A percentile compares a stretch with the other conserved stretches of the same genome.
These are phyloP conservation scores for Cichlasoma orientale DNA, from an alignment of 2,797 vertebrate species.

Conservation along the genomic window DNA sequence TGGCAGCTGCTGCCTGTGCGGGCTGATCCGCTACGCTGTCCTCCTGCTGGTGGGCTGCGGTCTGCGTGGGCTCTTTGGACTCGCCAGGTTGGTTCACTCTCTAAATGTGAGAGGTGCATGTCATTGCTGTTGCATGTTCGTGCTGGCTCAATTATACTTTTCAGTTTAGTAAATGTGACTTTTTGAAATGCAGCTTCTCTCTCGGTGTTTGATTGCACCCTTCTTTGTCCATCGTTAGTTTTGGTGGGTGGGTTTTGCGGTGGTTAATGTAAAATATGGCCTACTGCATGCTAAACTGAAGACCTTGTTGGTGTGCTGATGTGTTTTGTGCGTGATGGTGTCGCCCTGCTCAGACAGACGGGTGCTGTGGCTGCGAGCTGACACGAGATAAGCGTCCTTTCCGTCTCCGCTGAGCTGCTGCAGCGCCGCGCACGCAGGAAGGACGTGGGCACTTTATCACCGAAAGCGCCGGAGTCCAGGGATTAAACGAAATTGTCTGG, in stretches of 20 bases:
- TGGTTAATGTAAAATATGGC: not conserved
- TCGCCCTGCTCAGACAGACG: conserved; percentile 59
- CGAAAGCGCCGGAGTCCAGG: conserved; percentile 21
- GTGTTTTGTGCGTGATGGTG: conserved; percentile 34
- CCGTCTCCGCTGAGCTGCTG: conserved; percentile 54
- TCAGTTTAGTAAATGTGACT: not conserved
- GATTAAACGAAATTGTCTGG: not conserved
- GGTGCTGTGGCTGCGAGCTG: conserved; percentile 47
- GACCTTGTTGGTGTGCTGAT: not conserved
- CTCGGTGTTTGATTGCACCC: not conserved
- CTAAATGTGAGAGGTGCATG: not conserved
- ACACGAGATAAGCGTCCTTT: conserved; percentile 69
- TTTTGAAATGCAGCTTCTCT: not conserved
- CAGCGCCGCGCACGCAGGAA: conserved; percentile 39
- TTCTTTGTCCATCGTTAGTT: not conserved
- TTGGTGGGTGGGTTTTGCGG: not conserved
- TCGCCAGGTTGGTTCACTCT: conserved; percentile 35
- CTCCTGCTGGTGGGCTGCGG: conserved; percentile 23
- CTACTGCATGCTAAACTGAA: not conserved
- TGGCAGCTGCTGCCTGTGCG: conserved; percentile 51
- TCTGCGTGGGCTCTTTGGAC: conserved; percentile 9
- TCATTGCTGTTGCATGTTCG: not conserved
- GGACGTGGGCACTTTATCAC: conserved; percentile 28
- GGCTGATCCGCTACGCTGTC: not conserved
- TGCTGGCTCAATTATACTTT: fast-evolving